Evolutionary conservation across 2,888 invertebrate species (phyloP), one percentile per base, ranked within the genome.

Genomic region (Protodeltote pygarga): DNA sequence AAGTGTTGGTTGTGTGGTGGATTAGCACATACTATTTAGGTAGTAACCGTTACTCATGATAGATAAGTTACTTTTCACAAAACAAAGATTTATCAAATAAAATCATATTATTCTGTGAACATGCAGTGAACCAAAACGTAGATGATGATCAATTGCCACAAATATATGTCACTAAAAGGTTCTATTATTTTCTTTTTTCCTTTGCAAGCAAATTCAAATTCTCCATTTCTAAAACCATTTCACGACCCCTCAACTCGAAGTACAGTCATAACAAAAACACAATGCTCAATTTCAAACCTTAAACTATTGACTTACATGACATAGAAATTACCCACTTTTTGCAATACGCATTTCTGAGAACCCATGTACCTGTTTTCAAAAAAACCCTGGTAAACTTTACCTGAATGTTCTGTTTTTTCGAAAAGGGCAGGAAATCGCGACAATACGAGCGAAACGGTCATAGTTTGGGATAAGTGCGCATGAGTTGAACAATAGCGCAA

Each of bases 341-440:
- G 78, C 75, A 70, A 69, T 21, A 40, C 19, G 1, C 10, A 32
- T 9, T 68, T 58, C 65, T 28, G 0, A 39, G 66, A 69, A 69
- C 1, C 16, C 14, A 10, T 28, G 45, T 69, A 74, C 73, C 69
- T 65, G 68, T 58, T 67, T n/a, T 79, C 71, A 70, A 81, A 83
- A 81, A 83, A 82, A 83, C 78, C 75, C 16, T 76, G 74, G 79
- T 84, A 81, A 77, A 65, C 46, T 50, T 58, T 75, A 77, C 75
- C 73, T 75, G 73, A 9, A 20, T 65, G 27, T 47, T 16, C 42
- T 58, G 39, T 62, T 61, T 75, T 81, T 79, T 81, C 74, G 64
- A 70, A 73, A 71, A 53, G 66, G 71, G 72, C 85, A 90, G 87
- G 89, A 87, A 87, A 86, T 83, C 69, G 78, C 77, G 81, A 88